A percentile compares a stretch with the other conserved stretches of the same genome.
These are phyloP conservation scores for Callocephalon fimbriatum DNA, from an alignment of 2,113 vertebrate genomes.

Conservation along the genomic window DNA sequence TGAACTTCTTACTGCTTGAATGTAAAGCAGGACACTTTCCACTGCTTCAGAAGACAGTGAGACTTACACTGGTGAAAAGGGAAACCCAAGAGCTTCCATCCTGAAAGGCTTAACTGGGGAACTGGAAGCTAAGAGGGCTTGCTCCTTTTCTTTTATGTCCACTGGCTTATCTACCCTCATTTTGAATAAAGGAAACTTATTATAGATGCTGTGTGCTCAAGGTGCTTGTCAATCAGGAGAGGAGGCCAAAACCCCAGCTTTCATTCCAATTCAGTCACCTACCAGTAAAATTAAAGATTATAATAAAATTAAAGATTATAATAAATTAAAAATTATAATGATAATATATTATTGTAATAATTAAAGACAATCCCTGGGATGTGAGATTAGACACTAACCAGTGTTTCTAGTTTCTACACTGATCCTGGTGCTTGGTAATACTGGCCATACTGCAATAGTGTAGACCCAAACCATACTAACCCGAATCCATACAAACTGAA, in stretches of 20 bases:
- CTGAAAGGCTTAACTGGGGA: neutral
- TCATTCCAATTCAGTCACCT: neutral
- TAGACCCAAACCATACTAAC: neutral
- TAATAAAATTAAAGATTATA: neutral
- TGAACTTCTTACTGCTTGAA: neutral
- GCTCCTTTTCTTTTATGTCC: neutral
- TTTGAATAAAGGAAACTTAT: neutral
- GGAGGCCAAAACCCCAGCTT: neutral
- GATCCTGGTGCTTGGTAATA: neutral
- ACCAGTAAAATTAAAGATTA: neutral
- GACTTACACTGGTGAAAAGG: neutral
- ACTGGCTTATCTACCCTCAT: neutral
- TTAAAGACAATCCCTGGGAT: neutral
- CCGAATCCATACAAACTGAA: neutral
- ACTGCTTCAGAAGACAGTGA: neutral
- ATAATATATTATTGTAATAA: neutral
- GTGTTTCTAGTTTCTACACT: neutral
- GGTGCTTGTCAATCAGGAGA: neutral
- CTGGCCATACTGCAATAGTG: fast-evolving
- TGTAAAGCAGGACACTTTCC: neutral
- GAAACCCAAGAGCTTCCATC: neutral
- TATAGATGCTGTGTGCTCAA: neutral
- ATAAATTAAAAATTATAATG: neutral
- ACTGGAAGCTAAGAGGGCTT: neutral
- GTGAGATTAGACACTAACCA: neutral